Evolutionary conservation across 1,140 invertebrate species (phyloP).

Genomic region (Listronotus oregonensis): DNA sequence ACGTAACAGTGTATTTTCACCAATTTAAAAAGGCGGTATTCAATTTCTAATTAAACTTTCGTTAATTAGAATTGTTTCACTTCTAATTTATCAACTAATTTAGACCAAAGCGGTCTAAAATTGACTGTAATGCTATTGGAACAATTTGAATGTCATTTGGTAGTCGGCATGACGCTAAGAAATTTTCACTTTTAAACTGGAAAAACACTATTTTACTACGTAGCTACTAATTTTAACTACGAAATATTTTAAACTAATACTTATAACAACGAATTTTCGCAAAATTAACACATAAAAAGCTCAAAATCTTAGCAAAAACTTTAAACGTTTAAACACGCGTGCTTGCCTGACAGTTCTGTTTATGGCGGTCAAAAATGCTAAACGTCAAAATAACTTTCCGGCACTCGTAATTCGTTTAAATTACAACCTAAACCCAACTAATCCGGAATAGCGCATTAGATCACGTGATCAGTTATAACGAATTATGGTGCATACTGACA

Average conservation of each 20-base stretch:
- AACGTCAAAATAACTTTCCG: conserved; percentile 18
- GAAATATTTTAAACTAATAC: neutral
- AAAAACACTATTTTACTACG: conserved; percentile 15
- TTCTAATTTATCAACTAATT: conserved; percentile 12
- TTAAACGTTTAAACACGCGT: conserved; percentile 39
- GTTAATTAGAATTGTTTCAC: neutral
- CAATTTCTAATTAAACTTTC: neutral
- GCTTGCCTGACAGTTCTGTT: conserved; percentile 44
- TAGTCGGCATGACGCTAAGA: conserved; percentile 24
- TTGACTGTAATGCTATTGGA: neutral
- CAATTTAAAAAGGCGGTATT: conserved; percentile 4
- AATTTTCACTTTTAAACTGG: conserved; percentile 4
- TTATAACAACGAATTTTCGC: neutral
- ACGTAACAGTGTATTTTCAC: conserved; percentile 41
- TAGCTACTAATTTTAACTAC: neutral
- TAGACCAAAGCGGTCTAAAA: conserved; percentile 1
- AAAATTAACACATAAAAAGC: conserved; percentile 22
- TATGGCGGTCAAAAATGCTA: conserved; percentile 47
- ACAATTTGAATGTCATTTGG: conserved; percentile 4
- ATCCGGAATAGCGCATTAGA: too few relatives aligned
- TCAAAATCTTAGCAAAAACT: conserved; percentile 14
- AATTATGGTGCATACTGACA: too few relatives aligned
- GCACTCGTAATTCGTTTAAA: neutral
- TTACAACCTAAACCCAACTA: neutral
- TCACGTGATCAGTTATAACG: too few relatives aligned